Conservation (phyloP, 2,113 vertebrate genomes). For the Bambusicola thoracicus region DNA sequence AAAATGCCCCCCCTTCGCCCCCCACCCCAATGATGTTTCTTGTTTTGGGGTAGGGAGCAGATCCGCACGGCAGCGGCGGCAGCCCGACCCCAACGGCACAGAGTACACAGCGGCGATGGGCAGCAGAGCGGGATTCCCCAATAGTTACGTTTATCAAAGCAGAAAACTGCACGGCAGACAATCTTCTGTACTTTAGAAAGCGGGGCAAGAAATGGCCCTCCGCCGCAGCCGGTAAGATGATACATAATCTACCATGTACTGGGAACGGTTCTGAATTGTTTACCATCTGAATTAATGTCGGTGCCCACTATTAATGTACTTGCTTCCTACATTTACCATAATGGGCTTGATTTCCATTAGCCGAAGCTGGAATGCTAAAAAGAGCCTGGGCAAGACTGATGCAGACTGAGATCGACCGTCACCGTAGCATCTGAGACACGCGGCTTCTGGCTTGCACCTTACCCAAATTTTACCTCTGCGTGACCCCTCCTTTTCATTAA, state of each 20-base stretch:
- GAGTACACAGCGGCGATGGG: not conserved
- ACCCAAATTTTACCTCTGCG: constrained; percentile 71
- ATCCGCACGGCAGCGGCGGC: not conserved
- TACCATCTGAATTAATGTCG: constrained; percentile 67
- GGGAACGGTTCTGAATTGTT: constrained; percentile 64
- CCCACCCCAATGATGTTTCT: not conserved
- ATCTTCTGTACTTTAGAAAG: not conserved
- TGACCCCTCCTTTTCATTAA: constrained; percentile 46
- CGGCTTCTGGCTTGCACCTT: constrained; percentile 38
- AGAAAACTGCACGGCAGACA: constrained; percentile 1
- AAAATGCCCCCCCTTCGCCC: not conserved
- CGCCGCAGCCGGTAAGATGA: constrained; percentile 36
- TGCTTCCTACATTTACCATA: constrained; percentile 56
- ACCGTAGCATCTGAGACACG: not conserved
- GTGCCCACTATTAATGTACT: constrained; percentile 68
- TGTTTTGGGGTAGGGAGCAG: not conserved
- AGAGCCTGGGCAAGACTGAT: constrained; percentile 53
- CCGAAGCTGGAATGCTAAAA: constrained; percentile 52
- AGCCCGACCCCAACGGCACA: not conserved
- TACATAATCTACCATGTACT: not conserved
- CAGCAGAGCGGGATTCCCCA: constrained; percentile 4
- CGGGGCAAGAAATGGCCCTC: not conserved
- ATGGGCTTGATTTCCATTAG: constrained; percentile 73
- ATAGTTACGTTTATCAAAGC: not conserved
- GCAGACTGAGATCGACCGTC: constrained; percentile 46